These are phyloP conservation scores for Siniperca knerii DNA, from an alignment of 2,113 vertebrate species.

Conservation along the genomic window DNA sequence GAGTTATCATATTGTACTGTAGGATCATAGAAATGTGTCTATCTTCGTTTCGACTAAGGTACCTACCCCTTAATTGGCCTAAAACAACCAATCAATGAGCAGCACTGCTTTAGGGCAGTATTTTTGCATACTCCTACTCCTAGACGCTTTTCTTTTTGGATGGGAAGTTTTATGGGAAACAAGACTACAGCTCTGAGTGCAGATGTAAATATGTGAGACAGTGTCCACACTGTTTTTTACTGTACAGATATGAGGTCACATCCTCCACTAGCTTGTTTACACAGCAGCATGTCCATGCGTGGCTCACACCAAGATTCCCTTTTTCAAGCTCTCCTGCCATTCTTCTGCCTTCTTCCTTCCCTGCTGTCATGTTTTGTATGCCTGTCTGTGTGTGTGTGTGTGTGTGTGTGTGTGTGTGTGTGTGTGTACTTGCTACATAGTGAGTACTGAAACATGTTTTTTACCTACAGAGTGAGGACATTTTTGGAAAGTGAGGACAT, in stretches of 20 bases:
- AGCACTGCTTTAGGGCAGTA: not conserved
- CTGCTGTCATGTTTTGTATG: conserved; percentile 25
- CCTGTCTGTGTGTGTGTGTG: conserved; percentile 25
- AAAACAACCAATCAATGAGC: not conserved
- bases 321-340: conserved; percentile 17
- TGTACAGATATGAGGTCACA: conserved; percentile 28
- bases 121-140: too few species aligned
- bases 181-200: not conserved
- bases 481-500: too few species aligned
- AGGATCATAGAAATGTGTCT: too few species aligned
- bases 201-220: not conserved
- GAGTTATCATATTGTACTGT: too few species aligned
- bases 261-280: conserved; percentile 10
- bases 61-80: not conserved
- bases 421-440: too few species aligned
- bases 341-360: conserved; percentile 5
- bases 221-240: not conserved
- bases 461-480: too few species aligned
- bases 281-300: conserved; percentile 19
- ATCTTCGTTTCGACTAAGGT: too few species aligned
- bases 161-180: not conserved
- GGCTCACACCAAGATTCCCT: conserved; percentile 31
- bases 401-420: not conserved
- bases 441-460: too few species aligned
- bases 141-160: not conserved